Evolutionary conservation across 2,113 vertebrate species (phyloP), one percentile per base, ranked within the genome.

Genomic region (Vanacampus margaritifer): DNA sequence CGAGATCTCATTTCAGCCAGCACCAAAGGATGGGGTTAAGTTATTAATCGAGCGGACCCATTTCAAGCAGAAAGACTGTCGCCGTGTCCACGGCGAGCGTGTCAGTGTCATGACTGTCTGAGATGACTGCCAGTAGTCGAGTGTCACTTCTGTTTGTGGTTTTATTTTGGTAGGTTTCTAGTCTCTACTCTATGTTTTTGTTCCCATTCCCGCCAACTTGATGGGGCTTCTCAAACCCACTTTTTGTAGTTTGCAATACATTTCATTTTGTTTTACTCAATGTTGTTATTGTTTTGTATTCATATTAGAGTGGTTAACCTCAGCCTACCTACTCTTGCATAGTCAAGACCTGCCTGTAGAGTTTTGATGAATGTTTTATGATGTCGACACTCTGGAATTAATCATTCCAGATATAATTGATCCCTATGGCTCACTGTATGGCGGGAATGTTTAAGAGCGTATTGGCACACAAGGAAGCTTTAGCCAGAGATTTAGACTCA

Each of bases 381-480:
- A 50, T 11, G 48, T 50, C 48, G 21, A 50, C 48, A 23, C 48
- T n/a, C 2, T 23, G 21, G 48, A 50, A n/a, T 50, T 1, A 50
- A 26, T 54, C 8, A 14, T 24, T 26, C n/a, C 23, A 14, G 51
- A 24, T 28, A 9, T 57, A 50, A 26, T 24, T 50, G 48, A 50
- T n/a, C 23, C 11, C 23, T 26, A 14, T 14, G 23, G 23, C 23
- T 54, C 4, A 12, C 10, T 26, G 51, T 79, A 74, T 66, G 64
- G 75, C 72, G 73, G 80, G 78, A 83, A 80, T 74, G 73, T 74
- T 68, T 41, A 28, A 72, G 66, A 78, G 73, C 14, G 28, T 21
- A 67, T 41, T 50, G 73, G 67, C 84, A 82, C 84, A 86, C 74
- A 80, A 83, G 75, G 82, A 78, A 79, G 48, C 82, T 82, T 86